A percentile compares a stretch with the other conserved stretches of the same genome.
Evolutionary conservation across 2,888 invertebrate genomes (phyloP).

Genomic region (Ramazzottius varieornatus): DNA sequence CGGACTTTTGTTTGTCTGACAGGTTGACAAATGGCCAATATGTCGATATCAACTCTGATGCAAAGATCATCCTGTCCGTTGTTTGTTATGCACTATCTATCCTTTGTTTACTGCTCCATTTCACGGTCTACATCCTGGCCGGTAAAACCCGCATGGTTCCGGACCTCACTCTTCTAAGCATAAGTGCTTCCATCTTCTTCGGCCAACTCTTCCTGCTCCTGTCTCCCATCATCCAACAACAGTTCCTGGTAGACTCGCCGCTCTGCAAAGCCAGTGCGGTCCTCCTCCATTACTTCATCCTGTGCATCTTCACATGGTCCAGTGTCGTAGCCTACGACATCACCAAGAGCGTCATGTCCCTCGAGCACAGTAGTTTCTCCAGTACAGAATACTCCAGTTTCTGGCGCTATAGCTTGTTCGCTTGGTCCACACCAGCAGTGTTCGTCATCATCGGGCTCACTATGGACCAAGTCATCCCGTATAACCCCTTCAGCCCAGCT

Average conservation of each 20-base stretch:
- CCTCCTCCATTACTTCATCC: slow-evolving; percentile 15
- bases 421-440: slow-evolving; percentile 7
- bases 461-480: not conserved
- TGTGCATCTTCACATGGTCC: slow-evolving; percentile 20
- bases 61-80: not conserved
- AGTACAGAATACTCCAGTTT: not conserved
- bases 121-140: not conserved
- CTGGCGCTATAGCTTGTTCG: slow-evolving; percentile 6
- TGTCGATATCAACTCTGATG: not conserved
- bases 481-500: slow-evolving; percentile 5
- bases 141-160: not conserved
- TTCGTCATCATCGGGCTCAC: slow-evolving; percentile 5
- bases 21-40: not conserved
- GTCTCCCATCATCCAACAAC: not conserved
- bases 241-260: not conserved
- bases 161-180: not conserved
- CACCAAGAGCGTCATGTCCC: slow-evolving; percentile 14
- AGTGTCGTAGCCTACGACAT: slow-evolving; percentile 19
- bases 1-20: not conserved
- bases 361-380: not conserved
- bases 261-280: slow-evolving; percentile 12
- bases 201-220: not conserved
- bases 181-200: not conserved
- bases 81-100: not conserved
- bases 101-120: not conserved